Base-by-base conservation (phyloP, 2,113 vertebrate species). In the Syngnathus scovelli region DNA sequence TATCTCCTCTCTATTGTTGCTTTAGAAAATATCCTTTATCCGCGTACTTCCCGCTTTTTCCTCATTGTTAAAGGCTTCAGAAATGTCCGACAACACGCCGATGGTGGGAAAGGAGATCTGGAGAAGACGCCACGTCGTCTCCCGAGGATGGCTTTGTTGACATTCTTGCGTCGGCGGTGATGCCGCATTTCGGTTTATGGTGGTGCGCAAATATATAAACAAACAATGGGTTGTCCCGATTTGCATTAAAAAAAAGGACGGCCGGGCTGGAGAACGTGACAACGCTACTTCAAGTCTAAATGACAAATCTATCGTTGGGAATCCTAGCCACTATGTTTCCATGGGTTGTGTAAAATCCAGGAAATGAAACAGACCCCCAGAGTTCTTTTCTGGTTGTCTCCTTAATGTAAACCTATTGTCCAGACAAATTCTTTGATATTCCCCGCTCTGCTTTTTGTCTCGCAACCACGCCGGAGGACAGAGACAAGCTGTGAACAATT, bases 81-180 rank as follows among this genome's bases (percentile, higher is more conserved):
- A 64, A 6, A 6, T 7, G 19, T 21, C 49, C 3, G 18, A 8
- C 55, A 58, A 55, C 21, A 13, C 46, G 16, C 12, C 10, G 27
- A 1, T 12, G 46, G 37, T 62, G 21, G 19, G 60, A 75, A 79
- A 67, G 41, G 71, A 70, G 60, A 9, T 67, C 41, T 9, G 65
- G 66, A 36, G 54, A 68, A 58, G 65, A 61, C 10, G 0, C 23
- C 66, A 69, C 36, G 13, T 2, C 56, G 48, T 52, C 71, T 76
- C 61, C 55, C 15, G 60, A 72, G 73, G 68, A 70, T 66, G n/a
- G 1, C 59, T 54, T 61, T 80, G 77, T 83, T 86, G 77, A 66
- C 83, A 83, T 87, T 76, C 76, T 73, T 76, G 60, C 33, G 58
- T 64, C 61, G 64, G 61, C 56, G 60, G 59, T 62, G 55, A 76